phyloP scores from a whole-genome alignment of 2,113 vertebrate genomes.

The Charadrius vociferus region DNA sequence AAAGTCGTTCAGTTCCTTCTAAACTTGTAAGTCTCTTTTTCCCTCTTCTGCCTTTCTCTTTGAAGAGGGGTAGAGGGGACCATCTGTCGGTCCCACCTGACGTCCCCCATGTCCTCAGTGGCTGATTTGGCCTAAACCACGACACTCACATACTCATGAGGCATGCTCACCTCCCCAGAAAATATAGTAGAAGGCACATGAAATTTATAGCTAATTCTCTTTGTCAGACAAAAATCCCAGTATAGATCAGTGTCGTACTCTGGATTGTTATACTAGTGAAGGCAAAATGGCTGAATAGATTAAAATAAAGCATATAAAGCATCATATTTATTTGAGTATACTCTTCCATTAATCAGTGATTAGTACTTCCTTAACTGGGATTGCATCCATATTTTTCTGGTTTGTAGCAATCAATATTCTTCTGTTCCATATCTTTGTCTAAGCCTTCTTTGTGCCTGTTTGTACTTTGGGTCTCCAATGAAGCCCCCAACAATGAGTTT shows the following conservation, averaged over 20 bases:
- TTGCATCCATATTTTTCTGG: not conserved
- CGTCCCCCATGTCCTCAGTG: too few relatives aligned
- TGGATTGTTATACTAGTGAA: not conserved
- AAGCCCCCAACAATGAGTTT: not conserved
- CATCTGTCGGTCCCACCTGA: too few relatives aligned
- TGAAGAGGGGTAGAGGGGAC: too few relatives aligned
- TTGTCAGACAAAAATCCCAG: not conserved
- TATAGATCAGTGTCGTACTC: not conserved
- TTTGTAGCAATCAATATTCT: not conserved
- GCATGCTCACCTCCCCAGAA: not conserved
- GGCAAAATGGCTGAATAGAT: not conserved
- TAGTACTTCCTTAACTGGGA: not conserved
- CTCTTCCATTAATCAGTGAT: not conserved
- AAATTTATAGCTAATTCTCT: not conserved
- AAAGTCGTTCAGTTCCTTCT: too few relatives aligned
- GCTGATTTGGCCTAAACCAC: too few relatives aligned
- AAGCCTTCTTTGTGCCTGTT: not conserved
- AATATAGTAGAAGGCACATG: not conserved
- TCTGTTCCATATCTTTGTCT: not conserved
- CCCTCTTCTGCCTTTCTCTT: too few relatives aligned
- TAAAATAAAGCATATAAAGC: not conserved
- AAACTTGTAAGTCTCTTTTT: too few relatives aligned
- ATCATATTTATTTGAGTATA: not conserved
- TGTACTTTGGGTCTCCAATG: not conserved
- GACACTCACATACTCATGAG: not conserved